Percentiles rank a stretch among this genome's conserved stretches.
These are phyloP conservation scores for Nilaparvata lugens DNA, from an alignment of 1,140 invertebrate genomes.

Conservation along the genomic window DNA sequence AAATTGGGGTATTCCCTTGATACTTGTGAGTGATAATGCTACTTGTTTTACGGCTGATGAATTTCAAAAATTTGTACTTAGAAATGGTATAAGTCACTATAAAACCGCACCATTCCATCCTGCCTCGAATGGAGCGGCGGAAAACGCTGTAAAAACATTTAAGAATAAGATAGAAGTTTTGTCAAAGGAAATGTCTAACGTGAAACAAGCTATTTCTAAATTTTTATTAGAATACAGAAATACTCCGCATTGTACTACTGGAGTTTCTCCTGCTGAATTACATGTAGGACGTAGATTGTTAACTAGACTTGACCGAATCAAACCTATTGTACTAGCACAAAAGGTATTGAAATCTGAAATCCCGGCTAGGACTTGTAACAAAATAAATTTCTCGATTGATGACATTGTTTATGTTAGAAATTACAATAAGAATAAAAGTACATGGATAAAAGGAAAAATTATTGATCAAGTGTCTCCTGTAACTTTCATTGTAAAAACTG, in stretches of 20 bases:
- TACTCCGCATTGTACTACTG: slow-evolving; percentile 1
- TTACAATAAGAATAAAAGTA: too few species aligned
- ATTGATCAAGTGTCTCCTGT: too few species aligned
- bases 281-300: too few species aligned
- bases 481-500: too few species aligned
- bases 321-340: too few species aligned
- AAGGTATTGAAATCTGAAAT: too few species aligned
- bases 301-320: too few species aligned
- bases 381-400: too few species aligned
- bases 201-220: slow-evolving; percentile 3
- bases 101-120: slow-evolving; percentile 26
- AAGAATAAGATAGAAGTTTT: slow-evolving; percentile 16
- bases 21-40: slow-evolving; percentile 27
- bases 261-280: neutral
- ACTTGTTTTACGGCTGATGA: slow-evolving; percentile 21
- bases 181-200: neutral
- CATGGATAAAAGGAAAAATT: too few species aligned
- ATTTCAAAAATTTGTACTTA: slow-evolving; percentile 24
- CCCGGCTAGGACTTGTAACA: too few species aligned
- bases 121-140: slow-evolving; percentile 27
- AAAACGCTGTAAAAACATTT: slow-evolving; percentile 24
- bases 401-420: too few species aligned
- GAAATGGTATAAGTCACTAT: slow-evolving; percentile 23
- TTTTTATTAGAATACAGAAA: slow-evolving; percentile 5
- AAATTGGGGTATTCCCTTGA: slow-evolving; percentile 20